Percentiles rank a stretch among this genome's conserved stretches.
Conservation (phyloP, 2,113 vertebrate genomes). For the Lates calcarifer region DNA sequence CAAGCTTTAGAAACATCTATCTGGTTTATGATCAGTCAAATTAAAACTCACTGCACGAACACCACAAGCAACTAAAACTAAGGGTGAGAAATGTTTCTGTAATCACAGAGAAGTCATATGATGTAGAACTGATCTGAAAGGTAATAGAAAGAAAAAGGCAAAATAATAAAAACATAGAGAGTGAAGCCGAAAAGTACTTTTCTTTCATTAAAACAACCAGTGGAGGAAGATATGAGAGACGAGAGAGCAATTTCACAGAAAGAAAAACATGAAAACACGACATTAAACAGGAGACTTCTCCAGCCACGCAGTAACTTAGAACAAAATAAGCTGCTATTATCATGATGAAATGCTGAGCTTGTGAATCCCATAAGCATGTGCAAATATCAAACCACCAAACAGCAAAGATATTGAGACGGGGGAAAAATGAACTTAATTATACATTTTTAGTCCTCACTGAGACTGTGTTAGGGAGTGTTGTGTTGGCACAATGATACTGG, state of each 20-base stretch:
- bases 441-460: conserved; percentile 41
- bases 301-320: conserved; percentile 36
- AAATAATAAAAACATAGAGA: not conserved
- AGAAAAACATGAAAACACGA: conserved; percentile 38
- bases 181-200: not conserved
- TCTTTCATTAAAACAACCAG: conserved; percentile 11
- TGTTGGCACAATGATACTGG: conserved; percentile 13
- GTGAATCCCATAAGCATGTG: conserved; percentile 48
- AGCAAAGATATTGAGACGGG: conserved; percentile 42
- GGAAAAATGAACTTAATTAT: conserved; percentile 51
- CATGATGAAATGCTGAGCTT: conserved; percentile 54
- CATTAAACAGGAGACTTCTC: conserved; percentile 50
- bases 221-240: conserved; percentile 14
- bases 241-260: conserved; percentile 29
- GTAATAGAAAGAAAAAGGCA: not conserved
- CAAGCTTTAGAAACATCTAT: not conserved
- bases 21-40: not conserved
- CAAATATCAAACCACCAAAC: conserved; percentile 59
- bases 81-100: not conserved
- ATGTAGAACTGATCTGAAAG: not conserved
- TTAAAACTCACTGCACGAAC: not conserved
- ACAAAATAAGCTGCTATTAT: conserved; percentile 59
- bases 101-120: not conserved
- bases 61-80: not conserved
- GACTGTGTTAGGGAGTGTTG: conserved; percentile 27